These are phyloP conservation scores for Malurus splendens DNA, from an alignment of 2,797 vertebrate genomes.

Conservation along the genomic window DNA sequence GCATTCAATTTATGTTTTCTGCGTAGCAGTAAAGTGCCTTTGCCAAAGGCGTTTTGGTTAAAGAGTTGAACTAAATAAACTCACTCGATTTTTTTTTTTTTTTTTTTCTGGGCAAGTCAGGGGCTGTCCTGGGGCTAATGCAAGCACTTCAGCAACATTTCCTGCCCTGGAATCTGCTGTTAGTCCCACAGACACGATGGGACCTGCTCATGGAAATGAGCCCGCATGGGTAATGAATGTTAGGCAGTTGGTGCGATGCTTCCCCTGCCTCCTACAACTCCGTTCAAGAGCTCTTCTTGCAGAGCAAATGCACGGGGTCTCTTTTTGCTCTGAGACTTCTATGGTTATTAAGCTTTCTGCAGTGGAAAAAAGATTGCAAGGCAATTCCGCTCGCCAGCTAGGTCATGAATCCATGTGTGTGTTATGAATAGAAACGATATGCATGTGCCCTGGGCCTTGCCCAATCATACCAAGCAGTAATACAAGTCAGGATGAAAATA, in stretches of 20 bases:
- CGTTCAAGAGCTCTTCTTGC: background rate
- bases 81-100: background rate
- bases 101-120: background rate
- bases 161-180: background rate
- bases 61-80: background rate
- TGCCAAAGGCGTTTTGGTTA: background rate
- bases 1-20: background rate
- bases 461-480: background rate
- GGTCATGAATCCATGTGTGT: conserved; percentile 20
- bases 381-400: background rate
- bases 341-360: conserved; percentile 2
- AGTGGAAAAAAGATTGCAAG: background rate
- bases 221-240: background rate
- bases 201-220: background rate
- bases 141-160: background rate
- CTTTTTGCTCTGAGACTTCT: background rate
- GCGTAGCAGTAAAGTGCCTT: background rate
- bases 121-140: background rate
- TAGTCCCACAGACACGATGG: accelerated
- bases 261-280: background rate
- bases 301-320: background rate
- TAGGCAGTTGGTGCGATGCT: background rate
- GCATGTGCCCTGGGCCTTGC: conserved; percentile 29
- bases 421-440: conserved; percentile 24
- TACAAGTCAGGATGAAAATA: conserved; percentile 18